Evolutionary conservation across 2,888 invertebrate species (phyloP).

Genomic region (Hylaea fasciaria): DNA sequence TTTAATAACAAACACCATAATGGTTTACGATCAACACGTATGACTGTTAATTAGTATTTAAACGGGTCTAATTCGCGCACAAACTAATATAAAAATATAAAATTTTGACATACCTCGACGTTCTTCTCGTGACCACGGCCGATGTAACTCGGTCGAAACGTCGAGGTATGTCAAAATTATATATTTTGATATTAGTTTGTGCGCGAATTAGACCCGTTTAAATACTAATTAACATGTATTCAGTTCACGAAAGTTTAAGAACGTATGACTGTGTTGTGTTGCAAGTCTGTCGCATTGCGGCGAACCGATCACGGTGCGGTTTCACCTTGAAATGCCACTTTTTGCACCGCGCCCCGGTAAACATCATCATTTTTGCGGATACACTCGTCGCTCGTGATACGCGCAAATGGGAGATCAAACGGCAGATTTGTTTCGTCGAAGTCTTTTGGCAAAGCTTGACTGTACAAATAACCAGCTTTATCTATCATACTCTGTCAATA

Average conservation of each 20-base stretch:
- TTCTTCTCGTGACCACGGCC: too few relatives aligned
- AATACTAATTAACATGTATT: too few relatives aligned
- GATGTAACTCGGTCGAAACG: too few relatives aligned
- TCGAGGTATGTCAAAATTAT: too few relatives aligned
- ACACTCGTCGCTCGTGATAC: neutral
- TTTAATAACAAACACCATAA: neutral
- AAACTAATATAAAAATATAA: too few relatives aligned
- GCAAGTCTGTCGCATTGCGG: slow-evolving; percentile 22
- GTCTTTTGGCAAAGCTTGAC: neutral
- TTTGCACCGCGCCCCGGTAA: slow-evolving; percentile 1
- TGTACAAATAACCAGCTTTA: neutral
- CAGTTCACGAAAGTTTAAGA: too few relatives aligned
- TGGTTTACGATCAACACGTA: neutral
- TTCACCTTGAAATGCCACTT: slow-evolving; percentile 14
- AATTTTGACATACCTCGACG: too few relatives aligned
- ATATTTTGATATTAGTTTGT: too few relatives aligned
- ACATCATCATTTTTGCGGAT: slow-evolving; percentile 6
- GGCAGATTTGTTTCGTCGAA: neutral
- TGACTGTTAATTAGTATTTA: too few relatives aligned
- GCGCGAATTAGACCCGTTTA: too few relatives aligned
- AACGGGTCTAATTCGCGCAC: too few relatives aligned
- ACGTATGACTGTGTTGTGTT: too few relatives aligned
- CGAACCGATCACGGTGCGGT: slow-evolving; percentile 1
- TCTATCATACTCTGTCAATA: neutral
- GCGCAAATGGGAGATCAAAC: neutral